Evolutionary conservation across 2,797 vertebrate species (phyloP).

Genomic region (Enteromius trimaculatus): DNA sequence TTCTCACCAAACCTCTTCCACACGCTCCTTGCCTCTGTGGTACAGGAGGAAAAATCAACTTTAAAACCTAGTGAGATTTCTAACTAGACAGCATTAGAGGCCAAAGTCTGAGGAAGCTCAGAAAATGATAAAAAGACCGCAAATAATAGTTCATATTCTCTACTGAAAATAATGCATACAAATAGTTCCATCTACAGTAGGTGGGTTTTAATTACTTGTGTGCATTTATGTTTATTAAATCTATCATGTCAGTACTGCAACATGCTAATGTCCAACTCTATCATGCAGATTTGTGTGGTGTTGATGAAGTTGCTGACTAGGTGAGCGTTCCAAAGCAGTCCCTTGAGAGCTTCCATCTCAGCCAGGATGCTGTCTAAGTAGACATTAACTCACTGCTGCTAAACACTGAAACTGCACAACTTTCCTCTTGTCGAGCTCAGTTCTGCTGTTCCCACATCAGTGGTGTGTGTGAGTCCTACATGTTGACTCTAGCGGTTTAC

Average conservation of each 20-base stretch:
- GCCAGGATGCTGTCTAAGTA: not conserved
- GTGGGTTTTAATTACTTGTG: not conserved
- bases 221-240: not conserved
- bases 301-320: not conserved
- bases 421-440: not conserved
- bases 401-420: not conserved
- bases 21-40: constrained; percentile 91
- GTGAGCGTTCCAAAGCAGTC: not conserved
- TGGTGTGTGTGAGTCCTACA: not conserved
- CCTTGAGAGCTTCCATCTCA: not conserved
- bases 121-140: no score
- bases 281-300: not conserved
- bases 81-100: not conserved
- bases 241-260: not conserved
- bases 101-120: not conserved
- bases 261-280: not conserved
- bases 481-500: not conserved
- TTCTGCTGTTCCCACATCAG: not conserved
- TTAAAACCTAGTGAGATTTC: constrained; percentile 25
- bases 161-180: not conserved
- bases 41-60: constrained; percentile 88
- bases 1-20: constrained; percentile 97
- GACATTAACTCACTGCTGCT: not conserved
- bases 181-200: not conserved
- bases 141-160: not conserved